Evolutionary conservation across 2,113 vertebrate species (phyloP).

Genomic region (Dunckerocampus dactyliophorus): DNA sequence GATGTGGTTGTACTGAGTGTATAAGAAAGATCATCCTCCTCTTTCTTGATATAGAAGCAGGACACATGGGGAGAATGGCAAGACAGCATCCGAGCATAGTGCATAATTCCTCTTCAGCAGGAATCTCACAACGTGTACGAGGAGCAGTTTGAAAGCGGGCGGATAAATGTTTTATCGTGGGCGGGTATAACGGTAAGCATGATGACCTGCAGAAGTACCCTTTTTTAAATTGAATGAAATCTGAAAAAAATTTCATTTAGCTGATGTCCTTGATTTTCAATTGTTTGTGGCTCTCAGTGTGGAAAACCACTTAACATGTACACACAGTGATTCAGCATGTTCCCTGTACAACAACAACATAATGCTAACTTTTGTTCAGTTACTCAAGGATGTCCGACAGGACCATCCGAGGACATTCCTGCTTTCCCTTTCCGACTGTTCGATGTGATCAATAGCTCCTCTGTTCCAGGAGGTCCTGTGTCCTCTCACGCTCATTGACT

Average conservation of each 20-base stretch:
- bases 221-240: slow-evolving; percentile 6
- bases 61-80: slow-evolving; percentile 17
- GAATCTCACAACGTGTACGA: slow-evolving; percentile 8
- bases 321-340: slow-evolving; percentile 8
- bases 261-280: slow-evolving; percentile 7
- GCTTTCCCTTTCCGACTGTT: slow-evolving; percentile 1
- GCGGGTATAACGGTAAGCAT: slow-evolving; percentile 8
- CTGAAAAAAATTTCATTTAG: slow-evolving; percentile 1
- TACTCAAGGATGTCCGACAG: neutral
- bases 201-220: slow-evolving; percentile 4
- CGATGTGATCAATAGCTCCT: slow-evolving; percentile 58
- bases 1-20: neutral
- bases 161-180: slow-evolving; percentile 21
- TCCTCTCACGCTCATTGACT: slow-evolving; percentile 51
- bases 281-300: neutral
- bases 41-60: slow-evolving; percentile 16
- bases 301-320: neutral
- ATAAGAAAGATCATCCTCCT: slow-evolving; percentile 7
- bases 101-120: slow-evolving; percentile 26
- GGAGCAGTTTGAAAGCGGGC: slow-evolving; percentile 17
- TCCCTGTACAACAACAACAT: slow-evolving; percentile 2
- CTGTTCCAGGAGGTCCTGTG: slow-evolving; percentile 43
- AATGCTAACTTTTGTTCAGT: slow-evolving; percentile 1
- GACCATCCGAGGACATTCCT: slow-evolving; percentile 7
- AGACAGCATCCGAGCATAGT: slow-evolving; percentile 20